These are phyloP conservation scores for Scaptomyza flava DNA, from an alignment of 2,888 invertebrate species.

Conservation along the genomic window DNA sequence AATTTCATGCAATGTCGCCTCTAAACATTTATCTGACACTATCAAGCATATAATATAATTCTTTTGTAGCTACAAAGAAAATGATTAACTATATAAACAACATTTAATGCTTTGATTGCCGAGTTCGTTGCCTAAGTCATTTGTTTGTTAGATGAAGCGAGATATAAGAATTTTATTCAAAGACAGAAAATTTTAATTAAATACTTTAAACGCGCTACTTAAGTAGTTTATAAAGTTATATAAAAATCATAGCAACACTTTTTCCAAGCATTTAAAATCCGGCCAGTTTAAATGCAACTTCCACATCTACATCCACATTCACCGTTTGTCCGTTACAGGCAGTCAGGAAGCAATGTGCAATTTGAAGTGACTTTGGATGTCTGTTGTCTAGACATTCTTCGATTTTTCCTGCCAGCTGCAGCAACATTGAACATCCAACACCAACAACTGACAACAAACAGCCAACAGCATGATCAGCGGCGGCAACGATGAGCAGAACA, in stretches of 20 bases:
- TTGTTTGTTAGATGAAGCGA: slow-evolving; percentile 13
- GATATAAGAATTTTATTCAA: background rate
- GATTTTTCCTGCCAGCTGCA: slow-evolving; percentile 74
- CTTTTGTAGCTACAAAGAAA: slow-evolving; percentile 6
- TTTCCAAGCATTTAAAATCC: slow-evolving; percentile 23
- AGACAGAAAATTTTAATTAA: background rate
- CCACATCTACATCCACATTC: slow-evolving; percentile 32
- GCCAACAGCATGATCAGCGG: slow-evolving; percentile 46
- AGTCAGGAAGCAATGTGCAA: slow-evolving; percentile 81
- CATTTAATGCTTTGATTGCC: slow-evolving; percentile 5
- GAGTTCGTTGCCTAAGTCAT: slow-evolving; percentile 45
- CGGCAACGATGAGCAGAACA: slow-evolving; percentile 69
- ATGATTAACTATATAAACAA: slow-evolving; percentile 14
- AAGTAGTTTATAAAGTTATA: background rate
- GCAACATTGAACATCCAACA: slow-evolving; percentile 39
- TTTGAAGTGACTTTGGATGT: slow-evolving; percentile 78
- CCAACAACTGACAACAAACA: slow-evolving; percentile 22
- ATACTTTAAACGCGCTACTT: background rate
- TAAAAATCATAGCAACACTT: slow-evolving; percentile 13
- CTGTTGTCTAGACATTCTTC: slow-evolving; percentile 78
- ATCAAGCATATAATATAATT: slow-evolving; percentile 21
- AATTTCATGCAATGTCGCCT: slow-evolving; percentile 31
- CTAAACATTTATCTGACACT: slow-evolving; percentile 8
- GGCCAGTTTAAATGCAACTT: slow-evolving; percentile 26
- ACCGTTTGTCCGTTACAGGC: slow-evolving; percentile 52